Evolutionary conservation across 2,113 vertebrate genomes (phyloP), one percentile per base, ranked within the genome.

Genomic region (Oceanodroma tethys): DNA sequence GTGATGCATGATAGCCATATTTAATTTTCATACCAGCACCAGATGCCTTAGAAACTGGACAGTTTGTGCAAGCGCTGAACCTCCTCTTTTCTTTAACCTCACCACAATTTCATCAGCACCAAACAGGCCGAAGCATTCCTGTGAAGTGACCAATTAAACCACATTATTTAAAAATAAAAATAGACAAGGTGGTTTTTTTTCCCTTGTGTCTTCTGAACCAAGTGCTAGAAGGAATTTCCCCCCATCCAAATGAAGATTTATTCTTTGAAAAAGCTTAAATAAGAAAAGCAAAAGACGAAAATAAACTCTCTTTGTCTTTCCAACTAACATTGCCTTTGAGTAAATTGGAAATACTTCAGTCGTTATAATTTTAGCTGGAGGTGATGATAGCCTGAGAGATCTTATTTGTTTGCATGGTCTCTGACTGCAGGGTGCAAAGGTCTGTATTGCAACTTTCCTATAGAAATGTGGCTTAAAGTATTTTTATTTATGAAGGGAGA

Each of bases 91-190:
- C 62, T 93, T 89, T 85, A 94, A 75, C 56, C 75, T 98, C 80
- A 91, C 81, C 97, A 93, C 93, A 91, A 60, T 97, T 97, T 97
- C 90, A 96, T 86, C 94, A 94, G 66, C 53, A 83, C 68, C 84
- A 92, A 91, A 95, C 30, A 82, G 47, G 38, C 94, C 20, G n/a
- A 95, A 95, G 66, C 84, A 95, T 95, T 96, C 88, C 81, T 88
- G 70, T 55, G 81, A 96, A 95, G 78, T 97, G 96, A 95, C 89
- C 95, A 83, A 93, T 96, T 88, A 94, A 95, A 96, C 91, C 94
- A 94, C 94, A 91, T 93, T 91, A 88, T 88, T 96, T 90, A 73
- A 95, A 94, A 91, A 88, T 62, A 97, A 94, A 96, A 95, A 95
- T 94, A 97, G 81, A 79, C 70, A 55, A 84, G 72, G 11, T 76